Evolutionary conservation across 2,888 invertebrate species (phyloP), one percentile per base, ranked within the genome.

Genomic region (Aelia acuminata): DNA sequence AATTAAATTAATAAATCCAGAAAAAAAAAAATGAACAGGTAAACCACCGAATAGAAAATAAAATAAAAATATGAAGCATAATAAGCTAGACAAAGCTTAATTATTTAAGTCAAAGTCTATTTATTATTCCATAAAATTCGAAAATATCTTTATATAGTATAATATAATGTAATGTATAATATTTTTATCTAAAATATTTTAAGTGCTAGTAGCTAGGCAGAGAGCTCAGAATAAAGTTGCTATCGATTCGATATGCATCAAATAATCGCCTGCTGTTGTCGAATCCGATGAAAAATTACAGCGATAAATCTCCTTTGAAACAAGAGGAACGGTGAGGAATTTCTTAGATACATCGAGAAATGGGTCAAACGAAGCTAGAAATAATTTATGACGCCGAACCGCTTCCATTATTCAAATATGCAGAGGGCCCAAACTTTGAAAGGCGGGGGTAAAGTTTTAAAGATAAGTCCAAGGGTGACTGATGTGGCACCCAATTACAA

Each of bases 371-470:
- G 80, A 80, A 39, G 80, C 43, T 43, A 43, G 43, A 43, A 80
- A 80, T 80, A 80, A 80, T 80, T 80, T 80, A 80, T 80, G 80
- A 43, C 39, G 43, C 43, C 8, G 80, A 43, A n/a, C 39, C 80
- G 80, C 39, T 43, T 80, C 80, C 80, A 80, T 80, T 80, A 80
- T 80, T 80, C 80, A 80, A 80, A 80, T 80, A 80, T 80, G 80
- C 80, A 43, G 80, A n/a, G n/a, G n/a, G 80, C 43, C 75, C 39
- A n/a, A 80, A 80, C 39, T 80, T 80, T 80, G 80, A 75, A 39
- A 35, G 75, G 7, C 15, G 75, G 75, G 10, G 18, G 75, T 35
- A 22, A 80, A 80, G 43, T 80, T 80, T 80, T 43, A 43, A 80
- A 80, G 80, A 80, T 80, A 80, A 80, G 43, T 22, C 18, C n/a